phyloP scores from a whole-genome alignment of 2,888 invertebrate species.

The Macropis europaea region DNA sequence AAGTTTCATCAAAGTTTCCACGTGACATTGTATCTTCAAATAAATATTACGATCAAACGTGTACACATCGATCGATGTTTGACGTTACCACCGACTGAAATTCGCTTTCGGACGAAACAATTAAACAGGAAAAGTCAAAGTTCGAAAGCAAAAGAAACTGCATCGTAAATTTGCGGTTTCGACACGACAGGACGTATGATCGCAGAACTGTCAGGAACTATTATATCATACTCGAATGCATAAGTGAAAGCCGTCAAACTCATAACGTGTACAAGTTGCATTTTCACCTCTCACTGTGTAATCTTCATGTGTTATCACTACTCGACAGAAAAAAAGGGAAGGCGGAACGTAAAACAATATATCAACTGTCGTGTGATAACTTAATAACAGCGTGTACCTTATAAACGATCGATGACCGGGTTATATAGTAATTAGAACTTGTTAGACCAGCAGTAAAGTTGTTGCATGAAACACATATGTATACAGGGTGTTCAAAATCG shows the following conservation, averaged over 20 bases:
- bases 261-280: conserved; percentile 8
- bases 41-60: too few species aligned
- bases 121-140: background rate
- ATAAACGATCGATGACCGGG: conserved; percentile 52
- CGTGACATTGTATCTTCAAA: too few species aligned
- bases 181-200: background rate
- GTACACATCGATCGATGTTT: background rate
- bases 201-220: background rate
- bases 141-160: background rate
- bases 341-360: conserved; percentile 13
- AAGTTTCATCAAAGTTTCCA: too few species aligned
- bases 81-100: too few species aligned
- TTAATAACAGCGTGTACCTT: conserved; percentile 58
- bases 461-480: conserved; percentile 32
- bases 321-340: background rate
- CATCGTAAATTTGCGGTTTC: conserved; percentile 19
- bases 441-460: conserved; percentile 8
- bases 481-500: too few species aligned
- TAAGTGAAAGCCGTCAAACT: conserved; percentile 28
- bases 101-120: conserved; percentile 3
- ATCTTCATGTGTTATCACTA: conserved; percentile 6
- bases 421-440: conserved; percentile 58
- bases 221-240: background rate
- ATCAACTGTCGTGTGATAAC: conserved; percentile 42
- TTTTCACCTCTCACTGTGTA: conserved; percentile 19